Conservation (phyloP, 1,140 invertebrate species). For the Heterodera schachtii region DNA sequence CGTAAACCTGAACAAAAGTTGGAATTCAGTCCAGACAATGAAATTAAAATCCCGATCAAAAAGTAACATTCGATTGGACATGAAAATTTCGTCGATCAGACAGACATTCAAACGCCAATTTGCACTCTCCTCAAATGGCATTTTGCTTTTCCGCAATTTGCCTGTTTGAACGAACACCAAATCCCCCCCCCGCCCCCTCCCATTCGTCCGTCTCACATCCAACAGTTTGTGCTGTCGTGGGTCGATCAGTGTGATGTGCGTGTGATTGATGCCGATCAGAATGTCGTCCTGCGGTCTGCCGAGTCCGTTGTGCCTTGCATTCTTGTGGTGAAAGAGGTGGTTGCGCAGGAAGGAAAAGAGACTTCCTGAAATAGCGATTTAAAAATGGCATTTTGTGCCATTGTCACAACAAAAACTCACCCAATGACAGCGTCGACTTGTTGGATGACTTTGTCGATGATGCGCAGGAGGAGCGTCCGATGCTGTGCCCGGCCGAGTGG, state of each 20-base stretch:
- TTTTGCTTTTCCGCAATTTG: too few relatives aligned
- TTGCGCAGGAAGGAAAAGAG: background rate
- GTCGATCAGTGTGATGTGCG: constrained; percentile 48
- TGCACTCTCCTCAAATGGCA: too few relatives aligned
- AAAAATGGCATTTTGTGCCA: background rate
- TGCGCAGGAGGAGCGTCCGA: constrained; percentile 2
- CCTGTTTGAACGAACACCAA: too few relatives aligned
- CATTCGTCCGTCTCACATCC: background rate
- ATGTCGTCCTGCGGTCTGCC: constrained; percentile 15
- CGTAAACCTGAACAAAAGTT: background rate
- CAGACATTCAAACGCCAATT: too few relatives aligned
- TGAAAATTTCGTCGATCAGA: too few relatives aligned
- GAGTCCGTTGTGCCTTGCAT: background rate
- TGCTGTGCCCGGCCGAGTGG: background rate
- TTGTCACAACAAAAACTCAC: background rate
- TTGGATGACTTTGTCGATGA: background rate
- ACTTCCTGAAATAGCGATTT: background rate
- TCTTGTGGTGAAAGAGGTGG: background rate
- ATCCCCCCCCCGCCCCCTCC: too few relatives aligned
- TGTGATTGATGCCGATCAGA: constrained; percentile 47
- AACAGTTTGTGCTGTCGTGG: constrained; percentile 39
- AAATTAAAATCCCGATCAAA: too few relatives aligned
- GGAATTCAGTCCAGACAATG: background rate
- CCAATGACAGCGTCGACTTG: constrained; percentile 12
- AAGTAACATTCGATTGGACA: too few relatives aligned